Base-by-base conservation (phyloP, 1,140 invertebrate genomes). In the Caenorhabditis brenneri region DNA sequence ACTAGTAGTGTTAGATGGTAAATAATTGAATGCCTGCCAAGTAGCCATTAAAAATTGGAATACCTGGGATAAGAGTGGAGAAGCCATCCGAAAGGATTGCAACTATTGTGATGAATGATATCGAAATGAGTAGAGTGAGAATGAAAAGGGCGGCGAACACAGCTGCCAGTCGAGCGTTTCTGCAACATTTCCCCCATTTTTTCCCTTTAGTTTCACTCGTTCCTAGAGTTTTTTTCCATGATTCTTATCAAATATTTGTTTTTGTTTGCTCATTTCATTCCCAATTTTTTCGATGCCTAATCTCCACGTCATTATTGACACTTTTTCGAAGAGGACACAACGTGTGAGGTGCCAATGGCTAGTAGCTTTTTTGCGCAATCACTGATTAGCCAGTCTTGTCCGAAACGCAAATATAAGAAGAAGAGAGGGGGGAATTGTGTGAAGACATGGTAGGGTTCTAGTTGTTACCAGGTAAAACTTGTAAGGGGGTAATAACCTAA, bases 131-230 rank as follows among this genome's bases (percentile, higher is more conserved):
- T 22, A 83, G 82, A 31, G 82, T 83, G 39, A 83, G 19, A 10
- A 83, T 65, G 74, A 83, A 83, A 24, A 83, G 82, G 53, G 65
- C 58, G 48, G 82, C 82, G 82, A 83, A 83, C 74, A 83, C 33
- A 9, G 82, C 82, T 42, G 82, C 82, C 33, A 83, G 39, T 42
- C 82, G 82, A 48, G 82, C 36, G 24, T 51, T 74, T 31, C 82
- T 83, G 82, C 16, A 83, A 83, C 31, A 53, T 53, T 53, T 80
- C 10, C 1, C 15, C n/a, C n/a, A n/a, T n/a, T n/a, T n/a, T n/a
- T n/a, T n/a, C n/a, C n/a, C n/a, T n/a, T n/a, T n/a, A n/a, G n/a
- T n/a, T 80, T 22, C 46, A 19, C 31, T 24, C n/a, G 22, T 74
- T 42, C n/a, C 15, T 19, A 5, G 33, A 33, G 33, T 65, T 65